phyloP scores from a whole-genome alignment of 2,113 vertebrate species.

The Chaenogobius annularis region DNA sequence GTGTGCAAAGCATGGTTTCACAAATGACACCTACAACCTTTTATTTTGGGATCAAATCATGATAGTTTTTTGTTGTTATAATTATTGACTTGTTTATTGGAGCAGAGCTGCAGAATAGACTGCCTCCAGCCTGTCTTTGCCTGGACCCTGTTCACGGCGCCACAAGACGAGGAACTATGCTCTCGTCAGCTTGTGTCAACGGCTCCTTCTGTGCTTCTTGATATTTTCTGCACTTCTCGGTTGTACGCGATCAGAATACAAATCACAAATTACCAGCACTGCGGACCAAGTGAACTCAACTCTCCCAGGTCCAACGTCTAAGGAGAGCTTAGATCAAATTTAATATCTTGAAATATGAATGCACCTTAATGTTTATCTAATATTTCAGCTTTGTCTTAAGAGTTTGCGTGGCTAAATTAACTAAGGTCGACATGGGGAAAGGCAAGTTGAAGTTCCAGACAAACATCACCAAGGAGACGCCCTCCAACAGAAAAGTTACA shows the following conservation, averaged over 20 bases:
- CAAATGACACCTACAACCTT: too few relatives aligned
- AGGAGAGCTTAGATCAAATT: neutral
- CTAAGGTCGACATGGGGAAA: neutral
- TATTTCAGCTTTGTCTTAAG: neutral
- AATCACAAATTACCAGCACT: conserved; percentile 20
- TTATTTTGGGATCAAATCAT: too few relatives aligned
- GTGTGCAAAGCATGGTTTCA: too few relatives aligned
- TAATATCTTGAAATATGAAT: neutral
- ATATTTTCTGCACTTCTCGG: conserved; percentile 27
- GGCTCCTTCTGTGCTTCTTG: conserved; percentile 31
- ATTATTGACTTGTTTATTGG: too few relatives aligned
- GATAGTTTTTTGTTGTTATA: too few relatives aligned
- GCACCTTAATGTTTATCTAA: neutral
- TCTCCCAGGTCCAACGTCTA: neutral
- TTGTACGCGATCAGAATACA: conserved; percentile 33
- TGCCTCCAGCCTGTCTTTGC: conserved; percentile 5
- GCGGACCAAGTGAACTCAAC: conserved; percentile 15
- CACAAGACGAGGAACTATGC: neutral
- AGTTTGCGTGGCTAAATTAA: neutral
- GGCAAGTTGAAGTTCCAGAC: too few relatives aligned
- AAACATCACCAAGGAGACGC: too few relatives aligned
- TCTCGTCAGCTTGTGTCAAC: conserved; percentile 3
- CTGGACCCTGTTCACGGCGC: neutral
- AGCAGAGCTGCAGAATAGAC: conserved; percentile 4
- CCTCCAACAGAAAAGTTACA: too few relatives aligned